A percentile compares a stretch with the other conserved stretches of the same genome.
Evolutionary conservation across 2,113 vertebrate genomes (phyloP).

Genomic region (Thamnophis sirtalis): DNA sequence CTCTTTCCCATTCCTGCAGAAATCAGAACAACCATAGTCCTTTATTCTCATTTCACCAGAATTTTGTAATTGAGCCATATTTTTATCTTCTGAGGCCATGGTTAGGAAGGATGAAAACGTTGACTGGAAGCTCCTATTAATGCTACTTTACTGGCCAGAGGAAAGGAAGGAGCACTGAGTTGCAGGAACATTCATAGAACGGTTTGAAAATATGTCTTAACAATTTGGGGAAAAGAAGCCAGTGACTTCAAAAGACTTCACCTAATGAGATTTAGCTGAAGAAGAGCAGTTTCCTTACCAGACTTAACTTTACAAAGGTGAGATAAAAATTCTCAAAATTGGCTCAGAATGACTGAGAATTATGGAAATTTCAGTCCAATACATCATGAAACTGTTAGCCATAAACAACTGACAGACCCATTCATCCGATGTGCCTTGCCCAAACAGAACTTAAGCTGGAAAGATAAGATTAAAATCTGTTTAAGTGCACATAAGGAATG

Average conservation of each 20-base stretch:
- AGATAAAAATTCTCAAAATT: not conserved
- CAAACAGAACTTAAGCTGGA: not conserved
- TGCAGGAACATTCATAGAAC: not conserved
- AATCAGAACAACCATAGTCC: not conserved
- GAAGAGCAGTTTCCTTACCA: not conserved
- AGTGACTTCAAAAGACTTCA: no score
- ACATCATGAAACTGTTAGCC: not conserved
- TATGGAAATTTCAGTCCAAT: not conserved
- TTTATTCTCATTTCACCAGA: not conserved
- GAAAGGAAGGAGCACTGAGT: not conserved
- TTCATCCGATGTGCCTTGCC: not conserved
- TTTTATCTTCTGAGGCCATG: no score
- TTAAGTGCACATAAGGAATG: not conserved
- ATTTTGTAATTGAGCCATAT: not conserved
- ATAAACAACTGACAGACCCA: not conserved
- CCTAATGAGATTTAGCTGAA: not conserved
- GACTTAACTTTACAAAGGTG: not conserved
- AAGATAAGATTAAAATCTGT: not conserved
- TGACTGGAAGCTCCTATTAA: not conserved
- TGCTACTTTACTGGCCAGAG: not conserved
- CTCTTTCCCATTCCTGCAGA: not conserved
- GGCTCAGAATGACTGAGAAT: not conserved
- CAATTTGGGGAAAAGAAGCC: no score
- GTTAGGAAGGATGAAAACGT: no score
- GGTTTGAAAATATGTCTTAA: not conserved